Evolutionary conservation across 2,888 invertebrate species (phyloP).

Genomic region (Melinopterus prodromus): DNA sequence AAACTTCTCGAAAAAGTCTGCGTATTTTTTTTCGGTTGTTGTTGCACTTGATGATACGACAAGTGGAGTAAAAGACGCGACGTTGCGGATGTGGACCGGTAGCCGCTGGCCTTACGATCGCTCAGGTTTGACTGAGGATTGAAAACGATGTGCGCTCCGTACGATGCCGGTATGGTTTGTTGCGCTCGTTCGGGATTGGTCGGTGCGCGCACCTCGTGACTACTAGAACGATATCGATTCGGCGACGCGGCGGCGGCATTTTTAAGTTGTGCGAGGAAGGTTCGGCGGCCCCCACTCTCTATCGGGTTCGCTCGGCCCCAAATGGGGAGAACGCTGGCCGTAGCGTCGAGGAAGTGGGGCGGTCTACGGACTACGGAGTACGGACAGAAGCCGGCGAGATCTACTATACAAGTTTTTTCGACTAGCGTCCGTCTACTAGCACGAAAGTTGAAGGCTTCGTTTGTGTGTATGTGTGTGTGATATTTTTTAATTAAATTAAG

Average conservation of each 20-base stretch:
- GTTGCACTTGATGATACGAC: background rate
- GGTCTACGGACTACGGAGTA: background rate
- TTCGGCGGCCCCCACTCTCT: background rate
- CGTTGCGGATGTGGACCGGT: conserved; percentile 42
- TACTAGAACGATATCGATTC: conserved; percentile 75
- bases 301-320: background rate
- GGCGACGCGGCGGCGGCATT: conserved; percentile 81
- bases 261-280: conserved; percentile 67
- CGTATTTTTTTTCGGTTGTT: background rate
- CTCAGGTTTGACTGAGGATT: conserved; percentile 47
- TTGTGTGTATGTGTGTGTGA: too few species aligned
- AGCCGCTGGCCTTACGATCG: conserved; percentile 51
- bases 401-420: too few species aligned
- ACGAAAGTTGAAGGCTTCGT: too few species aligned
- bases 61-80: background rate
- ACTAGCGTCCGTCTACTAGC: too few species aligned
- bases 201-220: conserved; percentile 67
- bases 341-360: background rate
- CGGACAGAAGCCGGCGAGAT: background rate
- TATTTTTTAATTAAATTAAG: too few species aligned
- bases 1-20: background rate
- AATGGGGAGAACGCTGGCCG: conserved; percentile 26
- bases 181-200: conserved; percentile 55
- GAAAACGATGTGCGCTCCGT: conserved; percentile 34
- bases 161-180: conserved; percentile 31